Evolutionary conservation across 2,888 invertebrate species (phyloP).

Genomic region (Peribatodes rhomboidaria): DNA sequence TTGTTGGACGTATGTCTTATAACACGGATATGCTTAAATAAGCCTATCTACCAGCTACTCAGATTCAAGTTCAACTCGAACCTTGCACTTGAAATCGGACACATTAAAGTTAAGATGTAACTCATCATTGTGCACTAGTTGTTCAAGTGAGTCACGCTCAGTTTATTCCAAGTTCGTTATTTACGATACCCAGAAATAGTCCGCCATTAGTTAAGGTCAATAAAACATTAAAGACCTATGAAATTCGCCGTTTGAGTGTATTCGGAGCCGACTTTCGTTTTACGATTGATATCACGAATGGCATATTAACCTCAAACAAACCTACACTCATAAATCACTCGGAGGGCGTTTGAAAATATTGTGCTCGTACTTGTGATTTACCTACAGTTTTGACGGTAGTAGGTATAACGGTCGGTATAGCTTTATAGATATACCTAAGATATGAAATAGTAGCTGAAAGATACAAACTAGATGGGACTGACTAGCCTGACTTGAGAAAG

Average conservation of each 20-base stretch:
- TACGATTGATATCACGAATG: conserved; percentile 47
- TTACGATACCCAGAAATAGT: conserved; percentile 39
- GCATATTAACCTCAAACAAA: conserved; percentile 43
- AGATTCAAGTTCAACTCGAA: neutral
- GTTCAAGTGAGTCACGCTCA: conserved; percentile 28
- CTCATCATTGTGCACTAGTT: neutral
- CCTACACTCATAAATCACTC: conserved; percentile 37
- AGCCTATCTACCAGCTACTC: no score
- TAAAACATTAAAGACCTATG: conserved; percentile 44
- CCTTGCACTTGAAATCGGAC: neutral
- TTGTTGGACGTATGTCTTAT: no score
- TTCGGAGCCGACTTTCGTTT: conserved; percentile 39
- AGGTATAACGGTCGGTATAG: no score
- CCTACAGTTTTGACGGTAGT: neutral
- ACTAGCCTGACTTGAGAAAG: no score
- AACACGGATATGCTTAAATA: no score
- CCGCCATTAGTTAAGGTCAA: conserved; percentile 43
- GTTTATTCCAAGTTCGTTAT: conserved; percentile 29
- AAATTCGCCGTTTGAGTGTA: conserved; percentile 35
- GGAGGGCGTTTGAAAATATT: conserved; percentile 17
- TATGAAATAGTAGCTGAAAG: no score
- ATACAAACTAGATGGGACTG: no score
- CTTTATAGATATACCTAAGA: no score
- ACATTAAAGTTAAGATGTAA: neutral
- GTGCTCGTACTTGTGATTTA: neutral